Percentiles rank a stretch among this genome's conserved stretches.
phyloP scores from a whole-genome alignment of 2,888 invertebrate species.

The Drosophila ustulata region DNA sequence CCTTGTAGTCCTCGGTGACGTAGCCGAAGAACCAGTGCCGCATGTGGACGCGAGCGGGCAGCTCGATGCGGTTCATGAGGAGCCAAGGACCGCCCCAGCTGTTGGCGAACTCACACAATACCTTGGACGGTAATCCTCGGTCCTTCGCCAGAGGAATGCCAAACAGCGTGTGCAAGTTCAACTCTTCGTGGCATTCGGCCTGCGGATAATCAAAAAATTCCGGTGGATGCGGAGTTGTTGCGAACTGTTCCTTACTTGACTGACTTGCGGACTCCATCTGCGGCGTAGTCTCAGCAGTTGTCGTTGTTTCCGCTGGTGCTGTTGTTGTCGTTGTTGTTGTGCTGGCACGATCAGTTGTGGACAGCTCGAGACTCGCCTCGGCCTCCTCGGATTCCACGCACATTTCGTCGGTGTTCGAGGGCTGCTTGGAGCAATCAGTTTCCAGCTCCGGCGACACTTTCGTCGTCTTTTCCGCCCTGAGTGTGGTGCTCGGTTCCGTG shows the following conservation, averaged over 20 bases:
- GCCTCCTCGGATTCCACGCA: background rate
- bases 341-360: background rate
- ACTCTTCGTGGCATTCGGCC: slow-evolving; percentile 52
- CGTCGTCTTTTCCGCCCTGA: no score
- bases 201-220: slow-evolving; percentile 55
- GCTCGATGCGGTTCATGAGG: slow-evolving; percentile 59
- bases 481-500: no score
- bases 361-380: background rate
- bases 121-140: slow-evolving; percentile 52
- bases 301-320: background rate
- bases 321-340: background rate
- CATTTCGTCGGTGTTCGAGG: slow-evolving; percentile 15
- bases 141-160: slow-evolving; percentile 50
- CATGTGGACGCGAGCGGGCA: slow-evolving; percentile 56
- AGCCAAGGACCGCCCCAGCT: slow-evolving; percentile 62
- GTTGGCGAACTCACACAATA: slow-evolving; percentile 54
- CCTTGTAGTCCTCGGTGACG: slow-evolving; percentile 58
- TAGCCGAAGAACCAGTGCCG: slow-evolving; percentile 67
- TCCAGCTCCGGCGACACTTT: background rate
- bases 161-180: slow-evolving; percentile 56
- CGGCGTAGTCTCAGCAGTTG: background rate
- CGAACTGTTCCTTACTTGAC: background rate
- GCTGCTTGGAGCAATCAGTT: background rate
- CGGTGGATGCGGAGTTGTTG: slow-evolving; percentile 45
- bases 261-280: background rate